These are phyloP conservation scores for Mastomys coucha DNA, from an alignment of 2,113 vertebrate species.

Conservation along the genomic window DNA sequence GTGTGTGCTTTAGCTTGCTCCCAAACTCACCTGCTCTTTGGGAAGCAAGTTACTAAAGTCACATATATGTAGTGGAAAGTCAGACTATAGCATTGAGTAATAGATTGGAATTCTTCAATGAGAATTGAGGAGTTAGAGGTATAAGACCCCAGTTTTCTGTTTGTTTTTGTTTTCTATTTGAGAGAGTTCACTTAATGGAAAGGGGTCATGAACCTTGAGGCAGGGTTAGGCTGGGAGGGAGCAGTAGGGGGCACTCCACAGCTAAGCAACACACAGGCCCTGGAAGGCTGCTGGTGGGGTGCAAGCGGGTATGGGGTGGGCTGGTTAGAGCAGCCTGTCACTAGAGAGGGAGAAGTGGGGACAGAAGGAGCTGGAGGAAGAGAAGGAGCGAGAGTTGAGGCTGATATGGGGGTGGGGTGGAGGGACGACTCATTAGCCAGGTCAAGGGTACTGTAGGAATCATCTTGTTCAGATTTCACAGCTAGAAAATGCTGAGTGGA, in stretches of 20 bases:
- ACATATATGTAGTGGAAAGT: background rate
- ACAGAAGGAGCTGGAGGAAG: background rate
- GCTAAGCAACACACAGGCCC: background rate
- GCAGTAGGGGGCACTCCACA: background rate
- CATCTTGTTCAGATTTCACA: background rate
- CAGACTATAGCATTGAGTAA: background rate
- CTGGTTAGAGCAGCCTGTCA: background rate
- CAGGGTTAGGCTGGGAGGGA: background rate
- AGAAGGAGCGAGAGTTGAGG: background rate
- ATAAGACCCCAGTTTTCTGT: background rate
- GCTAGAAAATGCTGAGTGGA: background rate
- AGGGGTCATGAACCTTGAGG: background rate
- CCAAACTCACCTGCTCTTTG: background rate
- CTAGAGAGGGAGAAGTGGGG: background rate
- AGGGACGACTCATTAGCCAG: background rate
- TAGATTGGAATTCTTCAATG: background rate
- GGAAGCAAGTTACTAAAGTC: background rate
- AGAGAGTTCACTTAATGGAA: background rate
- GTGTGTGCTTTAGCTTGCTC: background rate
- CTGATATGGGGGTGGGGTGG: background rate
- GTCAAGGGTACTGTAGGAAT: background rate
- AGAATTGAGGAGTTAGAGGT: background rate
- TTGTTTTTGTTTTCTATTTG: background rate
- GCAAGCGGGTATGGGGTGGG: background rate
- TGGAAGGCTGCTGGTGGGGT: background rate